These are phyloP conservation scores for Spondyliosoma cantharus DNA, from an alignment of 2,797 vertebrate genomes.

Conservation along the genomic window DNA sequence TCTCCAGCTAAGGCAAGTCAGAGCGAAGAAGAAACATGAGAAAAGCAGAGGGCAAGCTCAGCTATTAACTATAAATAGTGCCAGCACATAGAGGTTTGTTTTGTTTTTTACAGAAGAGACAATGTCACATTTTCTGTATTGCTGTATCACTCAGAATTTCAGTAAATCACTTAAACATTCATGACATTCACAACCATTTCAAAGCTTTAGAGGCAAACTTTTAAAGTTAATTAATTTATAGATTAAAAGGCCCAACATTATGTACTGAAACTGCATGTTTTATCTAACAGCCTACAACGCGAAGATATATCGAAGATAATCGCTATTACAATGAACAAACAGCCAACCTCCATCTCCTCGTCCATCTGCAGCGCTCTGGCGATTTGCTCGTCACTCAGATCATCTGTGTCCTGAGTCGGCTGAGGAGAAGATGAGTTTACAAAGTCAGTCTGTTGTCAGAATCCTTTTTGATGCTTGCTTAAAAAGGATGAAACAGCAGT, in stretches of 20 bases:
- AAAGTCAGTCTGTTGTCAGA: slow-evolving; percentile 1
- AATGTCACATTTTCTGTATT: background rate
- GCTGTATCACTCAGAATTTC: background rate
- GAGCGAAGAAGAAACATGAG: background rate
- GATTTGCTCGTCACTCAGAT: slow-evolving; percentile 89
- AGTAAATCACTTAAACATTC: background rate
- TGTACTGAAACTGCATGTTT: background rate
- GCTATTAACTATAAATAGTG: background rate
- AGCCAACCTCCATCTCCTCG: slow-evolving; percentile 90
- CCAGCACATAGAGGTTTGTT: background rate
- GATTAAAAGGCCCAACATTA: background rate
- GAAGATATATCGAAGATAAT: background rate
- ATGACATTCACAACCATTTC: background rate
- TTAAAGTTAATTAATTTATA: background rate
- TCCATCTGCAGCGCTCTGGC: slow-evolving; percentile 92
- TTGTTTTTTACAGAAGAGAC: background rate
- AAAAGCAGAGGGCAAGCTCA: background rate
- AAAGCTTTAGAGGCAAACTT: background rate
- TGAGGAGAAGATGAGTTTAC: slow-evolving; percentile 61
- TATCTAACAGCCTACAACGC: background rate
- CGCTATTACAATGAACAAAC: too few species aligned
- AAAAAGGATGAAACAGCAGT: background rate
- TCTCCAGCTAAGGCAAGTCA: slow-evolving; percentile 86
- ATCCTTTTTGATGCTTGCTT: too few species aligned
- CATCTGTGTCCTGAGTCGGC: slow-evolving; percentile 82